A percentile compares a stretch with the other conserved stretches of the same genome.
These are phyloP conservation scores for Ceuthmochares aereus DNA, from an alignment of 2,113 vertebrate species.

Conservation along the genomic window DNA sequence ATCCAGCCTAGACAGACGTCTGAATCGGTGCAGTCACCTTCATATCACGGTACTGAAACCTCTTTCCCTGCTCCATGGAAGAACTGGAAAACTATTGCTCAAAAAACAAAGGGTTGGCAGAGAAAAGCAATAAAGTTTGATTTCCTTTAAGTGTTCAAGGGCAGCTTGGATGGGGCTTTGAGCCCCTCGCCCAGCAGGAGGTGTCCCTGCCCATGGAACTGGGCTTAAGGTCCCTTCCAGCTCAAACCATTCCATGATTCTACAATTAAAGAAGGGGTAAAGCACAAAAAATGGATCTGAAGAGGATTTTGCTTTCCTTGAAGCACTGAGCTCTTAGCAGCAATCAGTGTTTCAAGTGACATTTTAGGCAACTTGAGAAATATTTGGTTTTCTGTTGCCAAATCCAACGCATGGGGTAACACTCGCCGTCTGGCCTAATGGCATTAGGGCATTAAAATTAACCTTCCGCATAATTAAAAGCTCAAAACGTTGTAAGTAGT, in stretches of 20 bases:
- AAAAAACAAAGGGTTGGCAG: background rate
- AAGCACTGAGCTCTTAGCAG: background rate
- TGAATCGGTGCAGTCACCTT: background rate
- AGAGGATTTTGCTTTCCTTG: background rate
- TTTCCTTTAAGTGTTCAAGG: background rate
- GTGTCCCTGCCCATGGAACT: too few species aligned
- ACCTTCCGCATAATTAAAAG: constrained; percentile 48
- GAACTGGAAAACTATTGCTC: background rate
- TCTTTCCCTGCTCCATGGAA: background rate
- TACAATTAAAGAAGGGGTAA: background rate
- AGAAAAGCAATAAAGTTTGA: background rate
- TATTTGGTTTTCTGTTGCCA: background rate
- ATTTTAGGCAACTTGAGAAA: background rate
- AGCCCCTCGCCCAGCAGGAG: too few species aligned
- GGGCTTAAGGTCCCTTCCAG: too few species aligned
- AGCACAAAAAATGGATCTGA: background rate
- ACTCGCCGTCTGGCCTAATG: background rate
- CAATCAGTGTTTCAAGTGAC: background rate
- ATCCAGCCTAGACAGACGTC: rapidly evolving
- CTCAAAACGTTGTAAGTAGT: background rate
- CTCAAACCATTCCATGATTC: too few species aligned
- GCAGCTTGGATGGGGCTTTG: too few species aligned
- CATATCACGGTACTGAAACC: background rate
- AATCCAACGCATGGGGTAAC: background rate
- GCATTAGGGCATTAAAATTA: constrained; percentile 1